Evolutionary conservation across 2,888 invertebrate species (phyloP).

Genomic region (Lysandra bellargus): DNA sequence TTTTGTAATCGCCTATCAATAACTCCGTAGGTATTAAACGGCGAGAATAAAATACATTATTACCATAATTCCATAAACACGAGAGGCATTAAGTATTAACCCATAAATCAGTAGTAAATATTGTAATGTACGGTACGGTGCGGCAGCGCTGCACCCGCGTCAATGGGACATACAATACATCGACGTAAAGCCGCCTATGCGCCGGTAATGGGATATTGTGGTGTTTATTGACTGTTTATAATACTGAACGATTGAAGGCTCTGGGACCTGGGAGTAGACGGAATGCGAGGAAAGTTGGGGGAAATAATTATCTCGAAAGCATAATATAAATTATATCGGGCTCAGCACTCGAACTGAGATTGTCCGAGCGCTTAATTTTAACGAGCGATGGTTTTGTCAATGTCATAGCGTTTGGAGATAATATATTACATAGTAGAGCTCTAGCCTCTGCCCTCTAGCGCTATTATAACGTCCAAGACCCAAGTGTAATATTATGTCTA

Average conservation of each 20-base stretch:
- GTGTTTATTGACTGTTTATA: neutral
- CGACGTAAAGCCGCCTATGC: neutral
- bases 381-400: neutral
- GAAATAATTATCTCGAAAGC: neutral
- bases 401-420: neutral
- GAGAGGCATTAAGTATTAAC: slow-evolving; percentile 18
- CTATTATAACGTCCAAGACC: too few relatives aligned
- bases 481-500: too few relatives aligned
- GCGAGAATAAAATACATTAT: slow-evolving; percentile 3
- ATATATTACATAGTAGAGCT: neutral
- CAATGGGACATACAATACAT: neutral
- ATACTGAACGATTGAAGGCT: neutral
- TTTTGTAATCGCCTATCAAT: slow-evolving; percentile 10
- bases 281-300: neutral
- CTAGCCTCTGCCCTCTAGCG: too few relatives aligned
- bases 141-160: neutral
- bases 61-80: slow-evolving; percentile 17
- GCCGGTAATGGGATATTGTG: slow-evolving; percentile 12
- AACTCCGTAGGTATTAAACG: slow-evolving; percentile 17
- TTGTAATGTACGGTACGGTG: neutral
- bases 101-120: slow-evolving; percentile 21
- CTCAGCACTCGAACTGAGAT: neutral
- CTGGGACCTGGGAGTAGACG: neutral
- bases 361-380: neutral
- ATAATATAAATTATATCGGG: neutral